Conservation (phyloP, 2,113 vertebrate species). For the Saccopteryx leptura region DNA sequence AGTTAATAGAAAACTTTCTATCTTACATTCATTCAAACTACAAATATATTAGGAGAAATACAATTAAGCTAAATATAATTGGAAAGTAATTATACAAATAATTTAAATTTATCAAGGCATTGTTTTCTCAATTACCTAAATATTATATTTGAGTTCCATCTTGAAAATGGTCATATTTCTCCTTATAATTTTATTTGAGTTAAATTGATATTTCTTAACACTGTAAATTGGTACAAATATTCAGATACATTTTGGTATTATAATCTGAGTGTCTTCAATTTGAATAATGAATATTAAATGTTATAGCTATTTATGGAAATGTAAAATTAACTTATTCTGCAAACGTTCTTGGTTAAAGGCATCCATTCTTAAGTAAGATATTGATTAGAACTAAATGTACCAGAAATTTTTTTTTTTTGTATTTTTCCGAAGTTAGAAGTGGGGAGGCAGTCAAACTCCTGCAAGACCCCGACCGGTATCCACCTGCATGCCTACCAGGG, state of each 20-base stretch:
- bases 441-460: too few relatives aligned
- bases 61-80: background rate
- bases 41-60: background rate
- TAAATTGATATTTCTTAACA: conserved; percentile 28
- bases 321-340: background rate
- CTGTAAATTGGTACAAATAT: conserved; percentile 45
- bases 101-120: conserved; percentile 27
- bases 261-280: conserved; percentile 36
- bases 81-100: conserved; percentile 9
- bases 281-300: conserved; percentile 6
- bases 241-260: background rate
- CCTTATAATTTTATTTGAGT: conserved; percentile 40
- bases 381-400: background rate
- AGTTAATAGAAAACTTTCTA: background rate
- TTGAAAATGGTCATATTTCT: conserved; percentile 49
- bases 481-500: too few relatives aligned
- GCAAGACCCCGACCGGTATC: too few relatives aligned
- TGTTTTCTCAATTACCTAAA: background rate
- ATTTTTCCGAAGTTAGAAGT: too few relatives aligned
- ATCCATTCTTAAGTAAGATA: background rate
- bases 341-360: background rate
- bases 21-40: background rate
- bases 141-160: conserved; percentile 47
- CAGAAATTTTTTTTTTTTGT: too few relatives aligned
- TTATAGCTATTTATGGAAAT: background rate